phyloP scores from a whole-genome alignment of 1,140 invertebrate species.

The Ooceraea biroi region DNA sequence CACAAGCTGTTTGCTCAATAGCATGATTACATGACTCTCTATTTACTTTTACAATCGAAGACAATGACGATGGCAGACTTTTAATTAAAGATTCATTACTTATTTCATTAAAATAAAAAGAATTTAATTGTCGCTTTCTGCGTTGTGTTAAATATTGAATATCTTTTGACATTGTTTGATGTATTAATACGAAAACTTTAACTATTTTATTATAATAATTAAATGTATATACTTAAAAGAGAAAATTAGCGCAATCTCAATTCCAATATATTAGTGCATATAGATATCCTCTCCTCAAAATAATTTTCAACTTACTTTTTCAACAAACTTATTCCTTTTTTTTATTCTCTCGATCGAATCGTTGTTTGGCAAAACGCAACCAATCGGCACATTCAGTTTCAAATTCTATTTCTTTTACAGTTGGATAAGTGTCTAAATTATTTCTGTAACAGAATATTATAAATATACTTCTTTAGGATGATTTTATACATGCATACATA shows the following conservation, averaged over 20 bases:
- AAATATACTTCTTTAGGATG: too few relatives aligned
- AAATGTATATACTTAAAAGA: too few relatives aligned
- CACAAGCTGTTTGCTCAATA: neutral
- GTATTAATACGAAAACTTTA: neutral
- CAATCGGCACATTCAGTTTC: conserved; percentile 5
- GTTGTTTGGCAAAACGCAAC: too few relatives aligned
- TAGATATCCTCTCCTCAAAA: too few relatives aligned
- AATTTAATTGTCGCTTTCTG: neutral
- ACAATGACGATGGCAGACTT: neutral
- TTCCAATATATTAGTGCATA: neutral
- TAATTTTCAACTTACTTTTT: neutral
- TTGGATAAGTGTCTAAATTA: conserved; percentile 5
- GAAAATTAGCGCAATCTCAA: neutral
- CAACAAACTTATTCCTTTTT: neutral
- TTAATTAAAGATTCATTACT: too few relatives aligned
- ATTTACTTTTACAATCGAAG: neutral
- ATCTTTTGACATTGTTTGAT: neutral
- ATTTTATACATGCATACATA: too few relatives aligned
- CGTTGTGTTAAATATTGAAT: conserved; percentile 12
- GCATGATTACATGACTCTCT: conserved; percentile 11
- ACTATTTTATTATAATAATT: neutral
- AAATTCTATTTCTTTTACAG: conserved; percentile 13
- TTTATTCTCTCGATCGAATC: too few relatives aligned
- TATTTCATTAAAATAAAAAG: too few relatives aligned
- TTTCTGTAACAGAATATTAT: too few relatives aligned